Evolutionary conservation across 1,140 invertebrate genomes (phyloP).

Genomic region (Paralvinella palmiformis): DNA sequence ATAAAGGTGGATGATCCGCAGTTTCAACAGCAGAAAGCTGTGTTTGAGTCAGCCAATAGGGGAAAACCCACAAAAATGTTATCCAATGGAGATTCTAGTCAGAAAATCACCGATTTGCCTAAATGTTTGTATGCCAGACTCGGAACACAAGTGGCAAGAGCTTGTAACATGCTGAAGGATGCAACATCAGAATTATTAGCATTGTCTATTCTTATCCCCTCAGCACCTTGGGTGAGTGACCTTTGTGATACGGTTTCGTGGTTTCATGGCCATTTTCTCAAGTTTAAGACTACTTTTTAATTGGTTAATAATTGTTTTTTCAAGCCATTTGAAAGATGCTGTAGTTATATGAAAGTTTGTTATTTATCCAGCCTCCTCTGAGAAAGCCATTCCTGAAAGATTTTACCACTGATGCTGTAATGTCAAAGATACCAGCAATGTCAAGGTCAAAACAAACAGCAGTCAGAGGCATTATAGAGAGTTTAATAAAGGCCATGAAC

Average conservation of each 20-base stretch:
- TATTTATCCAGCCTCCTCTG: conserved; percentile 29
- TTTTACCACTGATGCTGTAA: conserved; percentile 28
- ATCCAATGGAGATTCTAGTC: conserved; percentile 19
- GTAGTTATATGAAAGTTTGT: background rate
- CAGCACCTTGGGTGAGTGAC: conserved; percentile 37
- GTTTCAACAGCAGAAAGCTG: no score
- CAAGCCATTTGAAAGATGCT: background rate
- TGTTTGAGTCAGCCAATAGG: conserved; percentile 2
- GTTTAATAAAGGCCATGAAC: conserved; percentile 31
- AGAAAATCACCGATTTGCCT: conserved; percentile 19
- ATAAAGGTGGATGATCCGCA: no score
- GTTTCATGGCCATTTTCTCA: background rate
- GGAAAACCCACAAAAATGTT: background rate
- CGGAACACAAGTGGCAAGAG: conserved; percentile 25
- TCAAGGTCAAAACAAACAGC: conserved; percentile 26
- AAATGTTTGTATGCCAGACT: conserved; percentile 27
- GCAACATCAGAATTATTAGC: conserved; percentile 29
- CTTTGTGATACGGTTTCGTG: background rate
- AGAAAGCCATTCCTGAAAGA: conserved; percentile 31
- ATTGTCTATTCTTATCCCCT: conserved; percentile 34
- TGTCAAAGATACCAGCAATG: conserved; percentile 27
- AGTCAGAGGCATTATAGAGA: conserved; percentile 24
- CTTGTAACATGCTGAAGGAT: conserved; percentile 32
- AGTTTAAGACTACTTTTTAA: background rate
- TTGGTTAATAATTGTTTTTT: background rate